Evolutionary conservation across 92 coral and sea anemone species (phyloP).

Genomic region (Phenganax marumi): DNA sequence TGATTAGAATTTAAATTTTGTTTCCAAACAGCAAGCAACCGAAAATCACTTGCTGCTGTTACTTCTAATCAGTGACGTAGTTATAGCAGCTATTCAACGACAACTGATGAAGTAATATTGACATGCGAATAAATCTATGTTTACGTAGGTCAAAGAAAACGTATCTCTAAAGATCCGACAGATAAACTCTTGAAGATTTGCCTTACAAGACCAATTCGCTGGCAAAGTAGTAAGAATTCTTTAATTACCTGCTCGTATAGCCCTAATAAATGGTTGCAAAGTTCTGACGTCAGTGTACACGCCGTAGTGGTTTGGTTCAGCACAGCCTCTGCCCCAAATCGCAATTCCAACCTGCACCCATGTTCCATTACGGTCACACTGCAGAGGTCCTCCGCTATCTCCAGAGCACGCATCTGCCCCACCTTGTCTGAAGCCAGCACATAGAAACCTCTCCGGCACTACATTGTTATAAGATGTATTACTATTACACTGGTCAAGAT

Average conservation of each 20-base stretch:
- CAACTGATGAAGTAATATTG: not conserved
- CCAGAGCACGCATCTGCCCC: conserved; percentile 60
- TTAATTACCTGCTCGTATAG: conserved; percentile 30
- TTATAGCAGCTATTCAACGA: not conserved
- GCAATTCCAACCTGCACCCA: conserved; percentile 58
- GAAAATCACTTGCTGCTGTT: too few species aligned
- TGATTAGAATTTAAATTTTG: too few species aligned
- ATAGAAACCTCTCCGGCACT: conserved; percentile 45
- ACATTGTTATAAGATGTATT: conserved; percentile 35
- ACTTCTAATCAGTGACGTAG: too few species aligned
- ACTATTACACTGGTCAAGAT: conserved; percentile 38
- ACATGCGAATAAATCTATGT: too few species aligned
- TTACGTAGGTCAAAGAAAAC: too few species aligned
- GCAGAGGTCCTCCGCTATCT: conserved; percentile 61
- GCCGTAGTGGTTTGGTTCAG: conserved; percentile 47
- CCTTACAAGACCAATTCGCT: too few species aligned
- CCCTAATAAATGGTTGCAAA: conserved; percentile 54
- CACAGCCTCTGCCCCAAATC: conserved; percentile 61
- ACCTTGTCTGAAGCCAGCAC: conserved; percentile 56
- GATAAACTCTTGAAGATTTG: too few species aligned
- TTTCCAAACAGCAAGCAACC: too few species aligned
- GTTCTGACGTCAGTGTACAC: conserved; percentile 48
- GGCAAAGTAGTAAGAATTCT: not conserved
- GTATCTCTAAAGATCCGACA: too few species aligned
- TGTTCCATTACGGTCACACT: conserved; percentile 47